Evolutionary conservation across 2,888 invertebrate genomes (phyloP).

Genomic region (Aphidoletes aphidimyza): DNA sequence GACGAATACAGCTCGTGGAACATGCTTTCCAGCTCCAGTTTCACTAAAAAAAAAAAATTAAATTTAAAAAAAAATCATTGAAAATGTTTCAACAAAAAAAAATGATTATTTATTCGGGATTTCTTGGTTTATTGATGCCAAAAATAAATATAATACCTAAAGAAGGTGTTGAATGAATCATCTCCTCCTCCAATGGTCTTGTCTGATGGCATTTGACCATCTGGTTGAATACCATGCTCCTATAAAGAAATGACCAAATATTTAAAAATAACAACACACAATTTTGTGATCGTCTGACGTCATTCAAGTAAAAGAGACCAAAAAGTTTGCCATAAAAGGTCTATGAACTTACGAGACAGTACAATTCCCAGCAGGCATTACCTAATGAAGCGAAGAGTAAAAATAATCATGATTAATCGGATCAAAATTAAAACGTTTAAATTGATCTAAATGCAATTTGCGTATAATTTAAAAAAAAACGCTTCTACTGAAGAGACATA

Average conservation of each 20-base stretch:
- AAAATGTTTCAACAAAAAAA: neutral
- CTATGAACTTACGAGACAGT: slow-evolving; percentile 38
- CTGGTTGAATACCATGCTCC: slow-evolving; percentile 84
- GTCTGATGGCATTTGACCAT: slow-evolving; percentile 87
- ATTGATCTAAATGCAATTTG: no score
- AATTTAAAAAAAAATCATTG: neutral
- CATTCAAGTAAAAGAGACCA: neutral
- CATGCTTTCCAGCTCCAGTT: slow-evolving; percentile 69
- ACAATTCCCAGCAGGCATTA: slow-evolving; percentile 53
- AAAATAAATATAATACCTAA: slow-evolving; percentile 62
- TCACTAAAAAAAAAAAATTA: slow-evolving; percentile 58
- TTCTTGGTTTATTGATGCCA: no score
- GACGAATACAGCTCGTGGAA: slow-evolving; percentile 73
- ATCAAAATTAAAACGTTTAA: no score
- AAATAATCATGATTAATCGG: neutral
- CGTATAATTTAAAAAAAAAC: no score
- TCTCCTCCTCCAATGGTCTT: slow-evolving; percentile 69
- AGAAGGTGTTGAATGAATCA: slow-evolving; percentile 84
- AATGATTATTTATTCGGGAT: no score
- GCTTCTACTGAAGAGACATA: no score
- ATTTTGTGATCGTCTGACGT: neutral
- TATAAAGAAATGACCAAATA: neutral
- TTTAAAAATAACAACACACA: neutral
- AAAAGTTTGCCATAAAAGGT: neutral
- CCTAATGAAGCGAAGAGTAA: slow-evolving; percentile 1